phyloP scores from a whole-genome alignment of 2,797 vertebrate genomes.

The Enteromius viviparus region DNA sequence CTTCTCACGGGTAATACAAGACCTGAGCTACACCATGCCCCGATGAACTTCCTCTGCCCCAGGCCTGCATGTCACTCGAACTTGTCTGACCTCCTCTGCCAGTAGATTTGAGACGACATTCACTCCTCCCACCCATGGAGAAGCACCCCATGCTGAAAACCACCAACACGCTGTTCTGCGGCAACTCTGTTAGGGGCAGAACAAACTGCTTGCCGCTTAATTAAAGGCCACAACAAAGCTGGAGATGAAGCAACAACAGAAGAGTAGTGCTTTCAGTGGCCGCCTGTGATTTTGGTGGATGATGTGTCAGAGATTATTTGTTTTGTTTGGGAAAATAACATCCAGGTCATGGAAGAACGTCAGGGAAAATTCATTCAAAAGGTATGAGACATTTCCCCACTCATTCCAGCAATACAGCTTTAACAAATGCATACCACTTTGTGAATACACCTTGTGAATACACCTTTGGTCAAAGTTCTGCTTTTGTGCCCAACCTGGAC shows the following conservation, averaged over 20 bases:
- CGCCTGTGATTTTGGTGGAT: constrained; percentile 39
- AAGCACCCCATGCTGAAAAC: constrained; percentile 50
- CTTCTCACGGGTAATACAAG: constrained; percentile 48
- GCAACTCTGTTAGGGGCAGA: constrained; percentile 40
- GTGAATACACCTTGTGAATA: neutral
- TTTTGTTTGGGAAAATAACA: constrained; percentile 40
- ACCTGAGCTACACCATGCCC: constrained; percentile 37
- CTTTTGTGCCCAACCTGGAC: neutral
- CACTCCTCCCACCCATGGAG: constrained; percentile 43
- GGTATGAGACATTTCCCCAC: neutral
- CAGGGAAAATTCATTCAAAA: constrained; percentile 10
- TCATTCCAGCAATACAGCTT: neutral
- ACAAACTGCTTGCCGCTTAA: constrained; percentile 50
- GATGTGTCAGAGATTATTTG: constrained; percentile 31
- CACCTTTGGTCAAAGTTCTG: neutral
- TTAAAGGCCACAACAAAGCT: constrained; percentile 53
- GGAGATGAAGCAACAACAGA: constrained; percentile 48
- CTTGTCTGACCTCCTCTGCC: constrained; percentile 45
- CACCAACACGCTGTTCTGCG: constrained; percentile 48
- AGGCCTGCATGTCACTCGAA: constrained; percentile 38
- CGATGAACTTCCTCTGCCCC: constrained; percentile 56
- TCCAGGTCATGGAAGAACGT: constrained; percentile 23
- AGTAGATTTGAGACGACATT: constrained; percentile 46
- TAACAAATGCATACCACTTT: constrained; percentile 10
- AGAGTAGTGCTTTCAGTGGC: constrained; percentile 47